These are phyloP conservation scores for Chelonus insularis DNA, from an alignment of 1,140 invertebrate genomes.

Conservation along the genomic window DNA sequence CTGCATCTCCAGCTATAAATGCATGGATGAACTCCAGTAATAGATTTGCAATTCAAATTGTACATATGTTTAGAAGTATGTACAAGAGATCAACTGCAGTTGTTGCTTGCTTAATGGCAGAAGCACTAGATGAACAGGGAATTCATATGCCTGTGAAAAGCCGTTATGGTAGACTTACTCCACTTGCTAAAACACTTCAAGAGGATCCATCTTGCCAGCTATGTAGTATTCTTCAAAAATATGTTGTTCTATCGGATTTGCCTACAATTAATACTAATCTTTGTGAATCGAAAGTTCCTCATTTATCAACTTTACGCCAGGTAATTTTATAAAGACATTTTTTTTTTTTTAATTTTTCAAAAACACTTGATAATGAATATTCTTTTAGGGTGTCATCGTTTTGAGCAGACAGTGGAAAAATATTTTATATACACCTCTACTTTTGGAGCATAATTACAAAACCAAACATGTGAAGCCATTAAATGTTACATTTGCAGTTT, in stretches of 20 bases:
- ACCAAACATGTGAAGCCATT: constrained; percentile 78
- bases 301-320: constrained; percentile 85
- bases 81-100: constrained; percentile 82
- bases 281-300: constrained; percentile 80
- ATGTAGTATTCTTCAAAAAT: constrained; percentile 84
- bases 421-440: constrained; percentile 88
- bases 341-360: constrained; percentile 11
- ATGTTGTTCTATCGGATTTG: constrained; percentile 76
- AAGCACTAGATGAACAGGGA: constrained; percentile 82
- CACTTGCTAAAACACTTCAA: constrained; percentile 86
- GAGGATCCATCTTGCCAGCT: constrained; percentile 96
- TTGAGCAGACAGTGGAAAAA: constrained; percentile 96
- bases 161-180: constrained; percentile 86
- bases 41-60: constrained; percentile 79
- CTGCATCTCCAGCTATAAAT: constrained; percentile 93
- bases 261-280: constrained; percentile 81
- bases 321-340: constrained; percentile 53
- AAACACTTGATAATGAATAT: not conserved
- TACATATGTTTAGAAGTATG: constrained; percentile 75
- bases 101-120: constrained; percentile 92
- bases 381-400: constrained; percentile 79
- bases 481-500: constrained; percentile 86
- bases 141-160: constrained; percentile 88
- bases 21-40: constrained; percentile 97
- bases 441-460: constrained; percentile 89